Conservation (phyloP, 1,140 invertebrate species). For the Drosophila bifasciata region DNA sequence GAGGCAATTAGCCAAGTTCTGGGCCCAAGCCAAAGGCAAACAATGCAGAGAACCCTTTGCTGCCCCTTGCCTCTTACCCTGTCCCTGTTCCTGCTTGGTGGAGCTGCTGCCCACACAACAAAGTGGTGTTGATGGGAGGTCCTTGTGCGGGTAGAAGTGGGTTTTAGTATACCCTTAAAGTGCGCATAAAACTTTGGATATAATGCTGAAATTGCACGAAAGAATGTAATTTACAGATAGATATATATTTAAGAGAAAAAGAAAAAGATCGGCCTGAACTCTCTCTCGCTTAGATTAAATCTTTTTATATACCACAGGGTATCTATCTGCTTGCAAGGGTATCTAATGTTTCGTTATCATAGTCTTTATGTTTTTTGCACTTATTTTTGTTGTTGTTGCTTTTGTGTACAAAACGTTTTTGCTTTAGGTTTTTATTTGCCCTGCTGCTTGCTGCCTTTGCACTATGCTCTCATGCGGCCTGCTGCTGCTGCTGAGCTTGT, state of each 20-base stretch:
- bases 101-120: conserved; percentile 1
- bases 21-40: conserved; percentile 45
- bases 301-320: no score
- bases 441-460: conserved; percentile 50
- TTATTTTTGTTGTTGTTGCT: neutral
- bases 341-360: no score
- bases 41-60: conserved; percentile 52
- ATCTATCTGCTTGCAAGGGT: no score
- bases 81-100: neutral
- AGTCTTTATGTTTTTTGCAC: conserved; percentile 8
- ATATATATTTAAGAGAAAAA: no score
- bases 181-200: no score
- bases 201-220: no score
- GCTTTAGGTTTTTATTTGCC: conserved; percentile 39
- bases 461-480: conserved; percentile 46
- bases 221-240: no score
- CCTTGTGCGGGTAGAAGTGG: neutral
- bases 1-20: conserved; percentile 66
- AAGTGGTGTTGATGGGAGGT: conserved; percentile 34
- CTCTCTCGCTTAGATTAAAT: no score
- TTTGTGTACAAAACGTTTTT: conserved; percentile 43
- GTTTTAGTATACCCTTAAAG: no score
- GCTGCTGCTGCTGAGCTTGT: conserved; percentile 66
- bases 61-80: conserved; percentile 16
- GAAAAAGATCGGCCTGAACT: no score